Evolutionary conservation across 2,888 invertebrate genomes (phyloP).

Genomic region (Dasysyrphus tricinctus): DNA sequence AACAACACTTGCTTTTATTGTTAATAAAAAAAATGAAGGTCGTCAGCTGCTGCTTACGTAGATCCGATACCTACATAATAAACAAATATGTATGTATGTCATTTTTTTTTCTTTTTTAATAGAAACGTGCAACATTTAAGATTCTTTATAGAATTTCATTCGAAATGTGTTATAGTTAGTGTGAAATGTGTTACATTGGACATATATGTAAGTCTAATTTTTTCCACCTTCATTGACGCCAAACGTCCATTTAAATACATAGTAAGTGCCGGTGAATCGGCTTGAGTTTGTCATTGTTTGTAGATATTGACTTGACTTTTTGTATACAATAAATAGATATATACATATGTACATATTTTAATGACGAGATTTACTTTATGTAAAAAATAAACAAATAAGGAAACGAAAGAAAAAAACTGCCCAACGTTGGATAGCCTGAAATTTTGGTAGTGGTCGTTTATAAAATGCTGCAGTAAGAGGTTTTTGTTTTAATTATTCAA

Average conservation of each 20-base stretch:
- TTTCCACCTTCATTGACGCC: conserved; percentile 4
- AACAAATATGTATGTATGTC: neutral
- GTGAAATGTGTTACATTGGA: conserved; percentile 46
- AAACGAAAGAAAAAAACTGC: too few relatives aligned
- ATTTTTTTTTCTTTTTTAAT: conserved; percentile 2
- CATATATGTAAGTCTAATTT: conserved; percentile 49
- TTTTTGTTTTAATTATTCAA: too few relatives aligned
- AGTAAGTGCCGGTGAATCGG: neutral
- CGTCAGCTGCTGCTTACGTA: conserved; percentile 52
- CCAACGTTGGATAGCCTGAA: too few relatives aligned
- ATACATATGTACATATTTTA: too few relatives aligned
- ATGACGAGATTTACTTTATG: too few relatives aligned
- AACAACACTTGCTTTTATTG: conserved; percentile 23
- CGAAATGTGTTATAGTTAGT: conserved; percentile 26
- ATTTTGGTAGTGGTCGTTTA: too few relatives aligned
- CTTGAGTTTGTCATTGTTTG: neutral
- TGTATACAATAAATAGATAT: too few relatives aligned
- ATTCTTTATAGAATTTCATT: conserved; percentile 9
- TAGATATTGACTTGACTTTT: too few relatives aligned
- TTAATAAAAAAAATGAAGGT: conserved; percentile 54
- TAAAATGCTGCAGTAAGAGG: too few relatives aligned
- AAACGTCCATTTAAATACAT: neutral
- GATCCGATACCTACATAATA: neutral
- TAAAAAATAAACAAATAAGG: too few relatives aligned
- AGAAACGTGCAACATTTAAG: conserved; percentile 31